Base-by-base conservation (phyloP, 2,888 invertebrate genomes). In the Phyto melanocephala region DNA sequence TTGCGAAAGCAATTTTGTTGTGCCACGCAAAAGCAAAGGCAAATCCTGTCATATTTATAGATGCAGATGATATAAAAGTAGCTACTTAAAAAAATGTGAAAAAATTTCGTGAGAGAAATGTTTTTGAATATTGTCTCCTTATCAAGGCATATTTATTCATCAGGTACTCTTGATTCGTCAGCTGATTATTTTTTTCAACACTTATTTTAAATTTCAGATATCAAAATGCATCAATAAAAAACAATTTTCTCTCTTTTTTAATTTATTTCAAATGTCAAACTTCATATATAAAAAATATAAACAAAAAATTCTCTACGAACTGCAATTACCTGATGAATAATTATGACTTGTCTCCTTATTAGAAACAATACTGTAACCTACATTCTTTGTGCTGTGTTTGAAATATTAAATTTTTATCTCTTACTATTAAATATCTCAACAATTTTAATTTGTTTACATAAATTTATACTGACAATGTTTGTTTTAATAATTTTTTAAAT, bases 401-500 rank as follows among this genome's bases (percentile, higher is more conserved):
- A 40, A 17, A 17, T 45, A 45, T 10, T 1, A 17, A 45, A 45
- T 45, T 15, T 20, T 8, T 0, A 17, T 45, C 10, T 7, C 10
- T 20, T 47, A 2, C 45, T 20, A 8, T 47, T 8, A 8, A 47
- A 47, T 20, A 13, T 47, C 20, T 47, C 15, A 47, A 15, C 20
- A 17, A 47, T 47, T 47, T 15, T 47, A 47, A 47, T 47, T 47
- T 47, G 20, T 35, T 67, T 52, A 24, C 11, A 20, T 37, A 17
- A 58, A 58, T n/a, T n/a, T n/a, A n/a, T 58, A 37, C 37, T 58
- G 13, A 11, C 8, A 42, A 8, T 28, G 2, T 54, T 28, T 33
- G 28, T 40, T 60, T 60, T 40, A 11, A 60, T 37, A 60, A 60
- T 58, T 35, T 47, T 50, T 47, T 45, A 47, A 11, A 58, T 28